These are phyloP conservation scores for Melanotaenia parkinsoni DNA, from an alignment of 2,797 vertebrate species.

Conservation along the genomic window DNA sequence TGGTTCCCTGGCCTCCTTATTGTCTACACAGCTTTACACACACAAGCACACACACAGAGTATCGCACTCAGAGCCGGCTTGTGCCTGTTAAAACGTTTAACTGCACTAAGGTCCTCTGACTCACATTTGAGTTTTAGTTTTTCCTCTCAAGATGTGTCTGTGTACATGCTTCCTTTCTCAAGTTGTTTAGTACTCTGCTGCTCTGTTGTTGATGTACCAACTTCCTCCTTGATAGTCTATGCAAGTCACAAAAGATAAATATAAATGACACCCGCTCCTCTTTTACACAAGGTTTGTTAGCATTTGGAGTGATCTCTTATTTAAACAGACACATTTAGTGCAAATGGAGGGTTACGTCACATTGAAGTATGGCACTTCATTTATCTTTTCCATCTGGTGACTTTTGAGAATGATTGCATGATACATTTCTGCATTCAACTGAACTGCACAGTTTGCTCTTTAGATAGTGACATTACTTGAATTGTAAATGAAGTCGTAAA, in stretches of 20 bases:
- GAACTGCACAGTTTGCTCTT: not conserved
- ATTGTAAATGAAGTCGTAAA: not conserved
- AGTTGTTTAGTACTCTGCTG: slow-evolving; percentile 39
- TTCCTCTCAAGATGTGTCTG: slow-evolving; percentile 50
- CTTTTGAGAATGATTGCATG: not conserved
- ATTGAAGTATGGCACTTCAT: not conserved
- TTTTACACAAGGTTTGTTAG: slow-evolving; percentile 34
- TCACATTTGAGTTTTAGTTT: slow-evolving; percentile 73
- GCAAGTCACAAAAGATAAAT: slow-evolving; percentile 38
- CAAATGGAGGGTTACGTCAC: not conserved
- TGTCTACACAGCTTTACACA: slow-evolving; percentile 54
- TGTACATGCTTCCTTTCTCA: slow-evolving; percentile 38
- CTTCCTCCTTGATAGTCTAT: slow-evolving; percentile 45
- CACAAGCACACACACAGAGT: slow-evolving; percentile 31
- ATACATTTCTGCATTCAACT: not conserved
- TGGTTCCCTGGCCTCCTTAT: slow-evolving; percentile 58
- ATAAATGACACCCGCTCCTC: slow-evolving; percentile 7
- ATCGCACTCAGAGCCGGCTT: slow-evolving; percentile 36
- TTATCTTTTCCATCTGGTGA: too few species aligned
- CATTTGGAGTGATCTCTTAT: slow-evolving; percentile 25
- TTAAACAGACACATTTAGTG: slow-evolving; percentile 2
- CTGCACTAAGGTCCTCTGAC: slow-evolving; percentile 70
- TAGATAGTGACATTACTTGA: not conserved
- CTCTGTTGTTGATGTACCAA: slow-evolving; percentile 53
- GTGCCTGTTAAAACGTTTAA: slow-evolving; percentile 72